Evolutionary conservation across 2,888 invertebrate genomes (phyloP), one percentile per base, ranked within the genome.

Genomic region (Cerceris rybyensis): DNA sequence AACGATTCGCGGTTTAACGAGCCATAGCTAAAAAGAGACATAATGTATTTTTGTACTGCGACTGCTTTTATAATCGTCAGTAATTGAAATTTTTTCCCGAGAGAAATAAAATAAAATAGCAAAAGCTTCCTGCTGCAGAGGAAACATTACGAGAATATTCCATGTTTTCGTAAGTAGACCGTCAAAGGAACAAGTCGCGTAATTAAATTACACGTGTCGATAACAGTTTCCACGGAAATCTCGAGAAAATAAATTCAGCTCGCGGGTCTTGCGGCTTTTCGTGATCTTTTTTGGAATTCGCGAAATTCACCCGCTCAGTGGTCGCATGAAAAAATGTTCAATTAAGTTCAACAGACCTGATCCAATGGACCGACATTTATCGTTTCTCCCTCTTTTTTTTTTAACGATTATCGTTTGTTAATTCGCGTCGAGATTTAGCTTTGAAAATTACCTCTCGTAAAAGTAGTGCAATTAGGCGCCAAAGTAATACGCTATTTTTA

Each of bases 291-390:
- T 39, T 39, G 63, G 50, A 17, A 8, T 52, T 14, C n/a, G 39
- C 9, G 52, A 64, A 52, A 65, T 43, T 16, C 13, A 39, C 28
- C 17, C 39, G 1, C 11, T 6, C 13, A 17, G 28, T 17, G n/a
- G 57, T 13, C 13, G 14, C 61, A 16, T 75, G 69, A 75, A 78
- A 68, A 78, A 77, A 80, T 76, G 71, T 77, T 75, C 72, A 82
- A 84, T 83, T 81, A 80, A 78, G 75, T 57, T 82, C 72, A 81
- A 76, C 76, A 75, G 39, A 70, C 61, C 74, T 7, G 59, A 65
- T 75, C 70, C 60, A 70, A 70, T 64, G 54, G 39, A 46, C 9
- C 14, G 6, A 42, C 63, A 28, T 68, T 74, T 57, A 55, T 16
- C 58, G 16, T 28, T 14, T 13, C 57, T 14, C 7, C 28, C 11